A percentile compares a stretch with the other conserved stretches of the same genome.
Conservation (phyloP, 1,140 invertebrate genomes). For the Dreissena rostriformis region DNA sequence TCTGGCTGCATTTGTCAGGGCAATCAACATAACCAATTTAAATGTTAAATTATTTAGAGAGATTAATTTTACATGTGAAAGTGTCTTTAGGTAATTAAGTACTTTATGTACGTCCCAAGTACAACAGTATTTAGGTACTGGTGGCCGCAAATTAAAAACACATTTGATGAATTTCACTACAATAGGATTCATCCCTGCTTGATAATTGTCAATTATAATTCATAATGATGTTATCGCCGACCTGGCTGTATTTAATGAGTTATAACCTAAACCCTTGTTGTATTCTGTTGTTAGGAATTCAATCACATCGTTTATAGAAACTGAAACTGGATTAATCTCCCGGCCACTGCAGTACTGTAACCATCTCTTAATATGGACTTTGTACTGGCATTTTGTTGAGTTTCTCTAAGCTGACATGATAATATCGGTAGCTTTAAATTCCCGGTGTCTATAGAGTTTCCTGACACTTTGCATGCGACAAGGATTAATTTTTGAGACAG, state of each 20-base stretch:
- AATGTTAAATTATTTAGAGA: too few species aligned
- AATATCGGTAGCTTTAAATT: constrained; percentile 16
- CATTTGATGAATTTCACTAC: constrained; percentile 41
- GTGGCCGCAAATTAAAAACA: background rate
- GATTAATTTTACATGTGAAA: too few species aligned
- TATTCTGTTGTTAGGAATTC: background rate
- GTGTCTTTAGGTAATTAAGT: constrained; percentile 18
- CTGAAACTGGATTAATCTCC: background rate
- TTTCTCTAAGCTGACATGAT: background rate
- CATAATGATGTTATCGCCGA: constrained; percentile 45
- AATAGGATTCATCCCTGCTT: constrained; percentile 42
- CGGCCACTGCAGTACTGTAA: constrained; percentile 22
- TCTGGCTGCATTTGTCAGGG: constrained; percentile 11
- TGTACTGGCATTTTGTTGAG: constrained; percentile 1
- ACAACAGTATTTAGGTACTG: background rate
- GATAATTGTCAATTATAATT: constrained; percentile 25
- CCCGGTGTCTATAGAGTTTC: background rate
- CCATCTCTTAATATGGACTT: constrained; percentile 23
- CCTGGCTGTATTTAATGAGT: constrained; percentile 55
- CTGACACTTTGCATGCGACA: constrained; percentile 29
- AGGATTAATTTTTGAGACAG: background rate
- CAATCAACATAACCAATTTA: constrained; percentile 17
- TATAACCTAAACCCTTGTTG: constrained; percentile 35
- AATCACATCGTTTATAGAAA: background rate
- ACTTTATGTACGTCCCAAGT: constrained; percentile 26